Base-by-base conservation (phyloP, 2,888 invertebrate species). In the Carterocephalus palaemon region DNA sequence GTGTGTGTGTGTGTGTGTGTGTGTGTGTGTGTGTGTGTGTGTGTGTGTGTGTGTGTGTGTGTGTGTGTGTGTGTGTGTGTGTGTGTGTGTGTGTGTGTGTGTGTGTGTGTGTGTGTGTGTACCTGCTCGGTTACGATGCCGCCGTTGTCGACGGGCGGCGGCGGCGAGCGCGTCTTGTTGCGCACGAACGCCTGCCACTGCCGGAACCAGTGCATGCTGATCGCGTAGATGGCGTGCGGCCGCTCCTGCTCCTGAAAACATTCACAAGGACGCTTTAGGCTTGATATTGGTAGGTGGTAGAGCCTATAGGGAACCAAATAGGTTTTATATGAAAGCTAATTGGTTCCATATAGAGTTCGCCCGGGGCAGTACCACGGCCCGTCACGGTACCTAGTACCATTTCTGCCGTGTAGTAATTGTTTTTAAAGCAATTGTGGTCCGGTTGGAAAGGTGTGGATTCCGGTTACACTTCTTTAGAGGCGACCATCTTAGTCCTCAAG, bases 131-230 rank as follows among this genome's bases (percentile, higher is more conserved):
- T 76, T 36, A 91, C 89, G 48, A 96, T 94, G 47, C 91, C 90
- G 12, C 89, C 88, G 80, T 97, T 97, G 75, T 95, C 95, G 33
- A 98, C 94, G 0, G 95, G 94, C 15, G 97, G 97, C 13, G 94
- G 92, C 47, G 94, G 95, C 54, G 93, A 95, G 56, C 88, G 89
- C 16, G 90, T 91, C 60, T 92, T 90, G 55, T 92, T 92, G 17
- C 93, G 89, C 1, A 95, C 94, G 79, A 97, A 98, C 46, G 91
- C 92, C 75, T 97, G 96, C 98, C 98, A 98, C 63, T 93, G 92
- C 1, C 94, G 89, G 72, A 95, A 91, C 96, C 96, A 96, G 48
- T 90, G 89, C 93, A 94, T 94, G 53, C 94, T 93, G 56, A 96
- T 90, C 5, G 93, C 95, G 79, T 92, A 95, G 37, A 94, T 90